A percentile compares a stretch with the other conserved stretches of the same genome.
These are phyloP conservation scores for Protonibea diacanthus DNA, from an alignment of 2,797 vertebrate species.

Conservation along the genomic window DNA sequence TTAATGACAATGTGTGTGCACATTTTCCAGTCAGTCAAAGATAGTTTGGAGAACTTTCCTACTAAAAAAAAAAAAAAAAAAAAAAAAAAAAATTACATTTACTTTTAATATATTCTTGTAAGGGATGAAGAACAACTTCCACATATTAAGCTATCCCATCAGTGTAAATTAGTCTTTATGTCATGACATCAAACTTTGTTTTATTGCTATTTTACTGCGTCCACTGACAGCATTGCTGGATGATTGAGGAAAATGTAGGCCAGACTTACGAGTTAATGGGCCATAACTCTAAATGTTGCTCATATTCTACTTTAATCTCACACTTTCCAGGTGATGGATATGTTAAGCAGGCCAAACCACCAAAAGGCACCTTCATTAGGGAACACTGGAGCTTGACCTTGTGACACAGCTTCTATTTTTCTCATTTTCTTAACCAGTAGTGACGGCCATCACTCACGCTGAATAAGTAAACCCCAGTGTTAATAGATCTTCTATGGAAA, in stretches of 20 bases:
- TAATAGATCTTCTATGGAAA: slow-evolving; percentile 63
- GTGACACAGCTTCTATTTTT: slow-evolving; percentile 52
- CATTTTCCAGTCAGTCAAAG: not conserved
- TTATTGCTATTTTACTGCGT: slow-evolving; percentile 13
- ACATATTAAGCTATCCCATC: slow-evolving; percentile 19
- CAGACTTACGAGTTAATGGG: slow-evolving; percentile 43
- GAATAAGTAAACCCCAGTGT: slow-evolving; percentile 57
- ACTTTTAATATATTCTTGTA: not conserved
- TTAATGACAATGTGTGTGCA: not conserved
- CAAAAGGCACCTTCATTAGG: slow-evolving; percentile 43
- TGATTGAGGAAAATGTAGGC: slow-evolving; percentile 4
- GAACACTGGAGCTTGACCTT: slow-evolving; percentile 46
- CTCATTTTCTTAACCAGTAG: slow-evolving; percentile 24
- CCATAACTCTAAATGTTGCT: slow-evolving; percentile 27
- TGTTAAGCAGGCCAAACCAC: slow-evolving; percentile 21
- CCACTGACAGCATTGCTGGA: not conserved
- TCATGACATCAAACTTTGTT: slow-evolving; percentile 12
- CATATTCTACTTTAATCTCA: slow-evolving; percentile 38
- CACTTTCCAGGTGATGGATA: slow-evolving; percentile 54
- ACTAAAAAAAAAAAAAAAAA: not conserved
- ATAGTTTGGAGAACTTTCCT: not conserved
- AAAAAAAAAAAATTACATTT: not conserved
- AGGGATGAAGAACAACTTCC: slow-evolving; percentile 16
- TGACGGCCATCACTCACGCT: slow-evolving; percentile 64
- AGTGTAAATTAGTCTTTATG: slow-evolving; percentile 1